Evolutionary conservation across 2,113 vertebrate species (phyloP), one percentile per base, ranked within the genome.

Genomic region (Ancistrus triradiatus): DNA sequence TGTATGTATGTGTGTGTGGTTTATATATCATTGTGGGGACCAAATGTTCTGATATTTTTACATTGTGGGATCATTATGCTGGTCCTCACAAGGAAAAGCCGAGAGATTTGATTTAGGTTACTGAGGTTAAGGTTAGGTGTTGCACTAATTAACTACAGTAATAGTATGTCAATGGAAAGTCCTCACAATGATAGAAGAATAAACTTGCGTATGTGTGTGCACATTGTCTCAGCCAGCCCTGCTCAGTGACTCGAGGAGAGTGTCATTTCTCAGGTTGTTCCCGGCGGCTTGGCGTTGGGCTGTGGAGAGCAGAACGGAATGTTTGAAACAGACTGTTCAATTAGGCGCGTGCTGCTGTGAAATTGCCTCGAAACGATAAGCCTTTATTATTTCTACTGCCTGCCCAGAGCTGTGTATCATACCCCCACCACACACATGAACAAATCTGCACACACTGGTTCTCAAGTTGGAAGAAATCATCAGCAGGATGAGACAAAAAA

Each of bases 291-390:
- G 77, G 78, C 64, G 59, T 74, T 68, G 74, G 83, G 80, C 77
- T 56, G 67, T 74, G 75, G 81, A 77, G 81, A 77, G 79, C 78
- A 82, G 77, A 84, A 86, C 81, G 77, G 79, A 81, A 85, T 83
- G 83, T 78, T 86, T 84, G 85, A 88, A 87, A 86, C 86, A 88
- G 85, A 85, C 85, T 87, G 84, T 88, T 87, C 86, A 89, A 87
- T 89, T 87, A 89, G 83, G 83, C 77, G 84, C 74, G 81, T 84
- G 79, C 80, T 81, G 80, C 78, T 87, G 85, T 87, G 87, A 88
- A 89, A 89, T 88, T 87, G 86, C 84, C 80, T 88, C 83, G 79
- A 78, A 87, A 87, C 81, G 84, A 88, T 87, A 86, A 87, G 82
- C 83, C 82, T 83, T 81, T 83, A 81, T 87, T 85, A 87, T 81